A percentile compares a stretch with the other conserved stretches of the same genome.
phyloP scores from a whole-genome alignment of 2,797 vertebrate species.

The Betta splendens region DNA sequence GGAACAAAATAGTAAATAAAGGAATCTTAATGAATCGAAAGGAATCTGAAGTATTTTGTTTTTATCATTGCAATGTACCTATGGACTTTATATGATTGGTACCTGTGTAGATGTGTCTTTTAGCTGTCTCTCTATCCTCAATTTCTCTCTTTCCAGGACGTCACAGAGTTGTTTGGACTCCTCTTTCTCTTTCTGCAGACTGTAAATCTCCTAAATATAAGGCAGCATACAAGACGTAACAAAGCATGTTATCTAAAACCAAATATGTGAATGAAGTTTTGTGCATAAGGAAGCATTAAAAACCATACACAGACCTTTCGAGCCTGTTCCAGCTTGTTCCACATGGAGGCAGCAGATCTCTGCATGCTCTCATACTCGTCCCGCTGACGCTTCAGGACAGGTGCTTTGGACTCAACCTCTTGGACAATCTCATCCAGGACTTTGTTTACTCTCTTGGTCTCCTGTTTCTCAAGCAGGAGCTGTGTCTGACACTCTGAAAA shows the following conservation, averaged over 20 bases:
- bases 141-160: slow-evolving; percentile 86
- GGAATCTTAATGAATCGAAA: background rate
- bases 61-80: background rate
- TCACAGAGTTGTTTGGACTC: slow-evolving; percentile 87
- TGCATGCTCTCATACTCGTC: slow-evolving; percentile 95
- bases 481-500: slow-evolving; percentile 93
- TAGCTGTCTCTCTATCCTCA: slow-evolving; percentile 86
- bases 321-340: slow-evolving; percentile 92
- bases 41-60: too few species aligned
- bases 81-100: background rate
- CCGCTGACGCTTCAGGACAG: slow-evolving; percentile 90
- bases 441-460: slow-evolving; percentile 89
- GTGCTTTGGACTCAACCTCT: slow-evolving; percentile 95
- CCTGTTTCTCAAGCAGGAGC: slow-evolving; percentile 90
- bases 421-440: slow-evolving; percentile 93
- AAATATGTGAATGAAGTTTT: too few species aligned
- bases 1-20: background rate
- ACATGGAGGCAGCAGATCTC: slow-evolving; percentile 89
- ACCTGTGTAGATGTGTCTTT: slow-evolving; percentile 94
- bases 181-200: slow-evolving; percentile 89
- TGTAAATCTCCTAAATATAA: slow-evolving; percentile 88
- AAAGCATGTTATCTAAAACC: background rate
- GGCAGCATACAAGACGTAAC: background rate
- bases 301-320: slow-evolving; percentile 82
- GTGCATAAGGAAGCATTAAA: too few species aligned